A percentile compares a stretch with the other conserved stretches of the same genome.
Conservation (phyloP, 64 coral and sea anemone genomes). For the Platygyra sinensis region DNA sequence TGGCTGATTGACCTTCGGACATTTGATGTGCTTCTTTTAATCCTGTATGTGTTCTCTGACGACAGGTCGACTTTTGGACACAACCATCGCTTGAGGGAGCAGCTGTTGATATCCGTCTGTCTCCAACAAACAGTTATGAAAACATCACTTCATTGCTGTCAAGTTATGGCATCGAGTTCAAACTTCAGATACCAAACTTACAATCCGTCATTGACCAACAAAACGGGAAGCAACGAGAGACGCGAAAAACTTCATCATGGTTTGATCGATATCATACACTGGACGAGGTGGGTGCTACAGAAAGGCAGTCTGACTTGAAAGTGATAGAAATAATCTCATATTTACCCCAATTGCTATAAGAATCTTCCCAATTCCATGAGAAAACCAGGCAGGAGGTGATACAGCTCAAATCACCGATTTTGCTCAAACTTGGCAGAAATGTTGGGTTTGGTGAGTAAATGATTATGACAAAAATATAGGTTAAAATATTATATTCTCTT, state of each 20-base stretch:
- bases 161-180: slow-evolving; percentile 9
- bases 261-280: slow-evolving; percentile 34
- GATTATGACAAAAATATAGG: too few relatives aligned
- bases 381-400: too few relatives aligned
- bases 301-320: not conserved
- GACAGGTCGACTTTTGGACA: slow-evolving; percentile 57
- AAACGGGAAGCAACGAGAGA: not conserved
- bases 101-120: slow-evolving; percentile 37
- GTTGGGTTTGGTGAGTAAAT: too few relatives aligned
- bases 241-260: slow-evolving; percentile 10
- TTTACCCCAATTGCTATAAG: too few relatives aligned
- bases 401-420: too few relatives aligned
- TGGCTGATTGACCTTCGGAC: too few relatives aligned
- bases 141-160: slow-evolving; percentile 20
- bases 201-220: slow-evolving; percentile 25
- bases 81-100: not conserved
- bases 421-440: too few relatives aligned
- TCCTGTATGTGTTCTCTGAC: not conserved
- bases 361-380: too few relatives aligned
- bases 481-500: too few relatives aligned
- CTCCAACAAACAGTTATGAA: slow-evolving; percentile 1
- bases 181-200: slow-evolving; percentile 35
- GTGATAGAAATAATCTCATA: too few relatives aligned
- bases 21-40: not conserved
- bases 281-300: slow-evolving; percentile 18